Percentiles rank a stretch among this genome's conserved stretches.
phyloP scores from a whole-genome alignment of 2,797 vertebrate species.

The Liparis tanakae region DNA sequence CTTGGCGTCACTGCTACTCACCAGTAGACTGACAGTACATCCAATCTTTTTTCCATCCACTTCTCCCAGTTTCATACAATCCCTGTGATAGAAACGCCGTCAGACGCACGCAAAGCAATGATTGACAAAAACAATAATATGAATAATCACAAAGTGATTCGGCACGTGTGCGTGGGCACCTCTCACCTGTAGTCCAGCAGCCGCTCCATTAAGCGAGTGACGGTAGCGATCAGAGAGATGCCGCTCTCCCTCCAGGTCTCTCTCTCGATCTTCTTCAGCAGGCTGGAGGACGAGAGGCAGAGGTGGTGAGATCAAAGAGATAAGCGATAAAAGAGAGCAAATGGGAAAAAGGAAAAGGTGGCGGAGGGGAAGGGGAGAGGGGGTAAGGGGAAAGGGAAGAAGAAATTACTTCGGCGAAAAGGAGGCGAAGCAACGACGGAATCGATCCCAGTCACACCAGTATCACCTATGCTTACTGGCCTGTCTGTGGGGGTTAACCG shows the following conservation, averaged over 20 bases:
- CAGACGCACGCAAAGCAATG: neutral
- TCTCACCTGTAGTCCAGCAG: constrained; percentile 95
- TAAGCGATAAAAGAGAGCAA: neutral
- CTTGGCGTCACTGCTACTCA: constrained; percentile 74
- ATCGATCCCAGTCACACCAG: constrained; percentile 55
- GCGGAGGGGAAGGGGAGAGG: neutral
- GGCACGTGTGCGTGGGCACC: neutral
- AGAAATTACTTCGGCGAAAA: constrained; percentile 47
- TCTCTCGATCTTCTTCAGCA: constrained; percentile 99
- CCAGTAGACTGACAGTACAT: constrained; percentile 98
- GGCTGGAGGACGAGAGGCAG: constrained; percentile 76
- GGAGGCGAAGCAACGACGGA: constrained; percentile 53
- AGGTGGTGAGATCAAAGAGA: constrained; percentile 36
- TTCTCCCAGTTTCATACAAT: constrained; percentile 99
- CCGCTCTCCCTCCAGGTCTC: constrained; percentile 99
- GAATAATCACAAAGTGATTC: neutral
- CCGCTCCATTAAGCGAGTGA: constrained; percentile 98
- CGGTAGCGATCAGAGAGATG: constrained; percentile 96
- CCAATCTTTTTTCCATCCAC: constrained; percentile 99
- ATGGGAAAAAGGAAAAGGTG: constrained; percentile 35
- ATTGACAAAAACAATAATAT: neutral
- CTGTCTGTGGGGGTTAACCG: constrained; percentile 53
- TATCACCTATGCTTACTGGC: constrained; percentile 71
- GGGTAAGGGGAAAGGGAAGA: constrained; percentile 9
- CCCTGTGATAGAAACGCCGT: constrained; percentile 78